Percentiles rank a stretch among this genome's conserved stretches.
Conservation (phyloP, 2,797 vertebrate species). For the Delichon dasypus region DNA sequence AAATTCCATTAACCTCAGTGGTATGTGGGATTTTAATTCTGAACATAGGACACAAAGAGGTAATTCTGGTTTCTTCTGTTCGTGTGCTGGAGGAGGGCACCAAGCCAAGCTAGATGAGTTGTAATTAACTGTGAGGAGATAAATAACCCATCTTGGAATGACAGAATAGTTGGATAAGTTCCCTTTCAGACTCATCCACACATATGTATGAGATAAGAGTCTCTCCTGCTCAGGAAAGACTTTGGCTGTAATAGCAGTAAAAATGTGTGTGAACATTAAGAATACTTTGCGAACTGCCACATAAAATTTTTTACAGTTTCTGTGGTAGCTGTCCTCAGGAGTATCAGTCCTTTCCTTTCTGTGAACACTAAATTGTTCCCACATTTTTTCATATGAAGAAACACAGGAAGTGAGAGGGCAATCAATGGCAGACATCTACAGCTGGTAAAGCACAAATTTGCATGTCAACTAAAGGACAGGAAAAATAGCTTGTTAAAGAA, state of each 20-base stretch:
- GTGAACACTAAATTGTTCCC: background rate
- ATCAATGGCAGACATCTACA: background rate
- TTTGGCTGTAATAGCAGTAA: background rate
- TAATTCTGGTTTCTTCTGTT: background rate
- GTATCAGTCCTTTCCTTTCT: background rate
- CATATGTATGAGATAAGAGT: background rate
- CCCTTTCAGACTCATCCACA: background rate
- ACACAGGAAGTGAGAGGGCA: background rate
- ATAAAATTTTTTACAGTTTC: background rate
- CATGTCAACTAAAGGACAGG: background rate
- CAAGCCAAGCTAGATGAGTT: background rate
- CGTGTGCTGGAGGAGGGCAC: background rate
- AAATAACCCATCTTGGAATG: background rate
- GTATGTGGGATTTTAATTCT: background rate
- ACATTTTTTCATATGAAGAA: background rate
- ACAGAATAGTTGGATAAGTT: fast-evolving
- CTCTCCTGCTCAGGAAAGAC: background rate
- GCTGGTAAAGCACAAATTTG: background rate
- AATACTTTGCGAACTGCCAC: background rate
- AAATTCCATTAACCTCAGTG: background rate
- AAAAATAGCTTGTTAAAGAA: background rate
- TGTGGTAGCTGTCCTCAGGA: background rate
- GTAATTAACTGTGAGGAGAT: background rate
- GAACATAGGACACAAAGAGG: background rate
- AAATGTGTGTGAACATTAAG: fast-evolving